Evolutionary conservation across 2,113 vertebrate genomes (phyloP), one percentile per base, ranked within the genome.

Genomic region (Glaucidium brasilianum): DNA sequence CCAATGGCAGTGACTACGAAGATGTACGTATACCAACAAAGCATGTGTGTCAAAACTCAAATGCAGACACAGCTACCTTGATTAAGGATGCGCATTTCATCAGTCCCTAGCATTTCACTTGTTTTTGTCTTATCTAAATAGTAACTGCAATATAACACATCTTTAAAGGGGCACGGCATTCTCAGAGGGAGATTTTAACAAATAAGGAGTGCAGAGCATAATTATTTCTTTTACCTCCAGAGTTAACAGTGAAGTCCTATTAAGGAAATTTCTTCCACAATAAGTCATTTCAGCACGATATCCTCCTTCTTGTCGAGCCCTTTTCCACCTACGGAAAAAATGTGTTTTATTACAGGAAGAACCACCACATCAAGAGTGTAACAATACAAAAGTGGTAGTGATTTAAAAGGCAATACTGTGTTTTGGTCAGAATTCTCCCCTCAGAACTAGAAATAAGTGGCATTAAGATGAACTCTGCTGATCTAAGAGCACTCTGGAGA

Each of bases 211-310:
- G 13, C 29, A 63, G 22, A 86, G 22, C 15, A 12, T n/a, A 82
- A 62, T 43, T 34, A 41, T 21, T 74, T 10, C 4, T 19, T 7
- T 85, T 88, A 99, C 99, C 99, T 99, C 99, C 63, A 99, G 98
- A 56, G 99, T 99, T 75, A 99, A 96, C 21, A 99, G 98, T 50
- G 99, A 98, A 4, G 99, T 99, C 58, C 99, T 98, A 47, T 98
- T 99, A 37, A 99, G 98, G 89, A 99, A 99, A 97, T 99, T 98
- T 78, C 98, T 99, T 95, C 98, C 98, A 88, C 99, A 99, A 0
- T 98, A 99, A 11, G 96, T 95, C 94, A 98, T 98, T 97, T 99
- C 99, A 72, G 98, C 94, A 95, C 98, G 98, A 66, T 89, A 98
- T 1, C 99, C 99, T 1, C 99, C 99, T 45, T 99, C 99, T 19